These are phyloP conservation scores for Zaprionus gabonicus DNA, from an alignment of 1,140 invertebrate genomes.

Conservation along the genomic window DNA sequence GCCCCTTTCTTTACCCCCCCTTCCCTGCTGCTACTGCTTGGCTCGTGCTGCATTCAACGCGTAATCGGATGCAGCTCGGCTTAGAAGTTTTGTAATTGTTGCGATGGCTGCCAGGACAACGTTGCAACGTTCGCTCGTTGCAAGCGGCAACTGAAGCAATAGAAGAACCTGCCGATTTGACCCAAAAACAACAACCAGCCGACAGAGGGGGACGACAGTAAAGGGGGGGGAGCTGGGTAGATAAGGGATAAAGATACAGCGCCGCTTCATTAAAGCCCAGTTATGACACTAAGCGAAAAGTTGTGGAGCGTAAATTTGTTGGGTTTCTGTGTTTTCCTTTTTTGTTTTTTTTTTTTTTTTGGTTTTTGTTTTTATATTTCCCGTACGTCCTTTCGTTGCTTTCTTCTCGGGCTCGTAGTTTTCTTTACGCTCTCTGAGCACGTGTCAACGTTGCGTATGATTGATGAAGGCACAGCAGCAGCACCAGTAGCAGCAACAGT, in stretches of 20 bases:
- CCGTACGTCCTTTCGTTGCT: not conserved
- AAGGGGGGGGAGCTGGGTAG: not conserved
- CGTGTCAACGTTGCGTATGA: conserved; percentile 80
- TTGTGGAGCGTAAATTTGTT: conserved; percentile 50
- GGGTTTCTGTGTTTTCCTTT: conserved; percentile 7
- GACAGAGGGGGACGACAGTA: not conserved
- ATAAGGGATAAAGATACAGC: conserved; percentile 50
- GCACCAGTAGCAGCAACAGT: not conserved
- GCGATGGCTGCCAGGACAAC: conserved; percentile 62
- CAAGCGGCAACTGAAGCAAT: conserved; percentile 40
- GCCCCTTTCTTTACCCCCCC: not conserved
- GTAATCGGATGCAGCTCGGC: conserved; percentile 55
- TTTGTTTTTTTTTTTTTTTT: not conserved
- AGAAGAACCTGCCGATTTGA: conserved; percentile 31
- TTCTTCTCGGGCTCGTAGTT: conserved; percentile 33
- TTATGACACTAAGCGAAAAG: conserved; percentile 65
- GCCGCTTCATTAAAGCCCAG: conserved; percentile 73
- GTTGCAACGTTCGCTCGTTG: conserved; percentile 1
- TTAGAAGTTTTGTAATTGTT: conserved; percentile 81
- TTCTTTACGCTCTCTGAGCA: conserved; percentile 50
- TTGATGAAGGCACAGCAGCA: conserved; percentile 65
- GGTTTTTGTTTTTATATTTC: not conserved
- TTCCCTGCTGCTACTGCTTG: not conserved
- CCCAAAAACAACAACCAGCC: conserved; percentile 31
- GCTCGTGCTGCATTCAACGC: conserved; percentile 26